A percentile compares a stretch with the other conserved stretches of the same genome.
Evolutionary conservation across 2,113 vertebrate genomes (phyloP).

Genomic region (Dromaius novaehollandiae): DNA sequence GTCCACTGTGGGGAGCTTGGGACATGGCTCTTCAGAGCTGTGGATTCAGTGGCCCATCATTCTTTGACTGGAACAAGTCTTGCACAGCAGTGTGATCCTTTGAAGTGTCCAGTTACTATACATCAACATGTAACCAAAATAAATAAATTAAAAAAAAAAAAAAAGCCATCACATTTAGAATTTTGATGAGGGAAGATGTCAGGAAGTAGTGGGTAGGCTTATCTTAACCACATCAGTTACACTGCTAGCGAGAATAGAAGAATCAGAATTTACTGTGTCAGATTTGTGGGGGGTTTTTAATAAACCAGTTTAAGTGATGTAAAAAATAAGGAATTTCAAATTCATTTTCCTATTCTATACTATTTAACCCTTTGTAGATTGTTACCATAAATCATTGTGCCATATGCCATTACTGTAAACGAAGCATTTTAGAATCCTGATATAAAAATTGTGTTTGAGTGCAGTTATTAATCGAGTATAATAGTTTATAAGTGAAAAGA

Average conservation of each 20-base stretch:
- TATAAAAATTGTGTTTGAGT: neutral
- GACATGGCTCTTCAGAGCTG: neutral
- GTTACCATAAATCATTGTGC: neutral
- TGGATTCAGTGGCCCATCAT: neutral
- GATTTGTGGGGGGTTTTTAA: neutral
- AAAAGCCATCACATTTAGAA: neutral
- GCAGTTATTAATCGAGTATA: neutral
- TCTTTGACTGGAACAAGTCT: neutral
- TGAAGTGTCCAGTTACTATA: neutral
- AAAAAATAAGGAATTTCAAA: neutral
- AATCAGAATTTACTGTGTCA: neutral
- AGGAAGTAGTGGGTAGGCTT: neutral
- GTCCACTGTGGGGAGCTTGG: neutral
- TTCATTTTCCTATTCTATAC: neutral
- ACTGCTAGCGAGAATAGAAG: neutral
- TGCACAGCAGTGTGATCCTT: neutral
- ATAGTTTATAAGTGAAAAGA: neutral
- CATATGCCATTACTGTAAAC: neutral
- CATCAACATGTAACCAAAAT: neutral
- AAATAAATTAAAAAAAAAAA: neutral
- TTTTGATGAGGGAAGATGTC: neutral
- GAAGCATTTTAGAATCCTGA: neutral
- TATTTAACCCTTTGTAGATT: neutral
- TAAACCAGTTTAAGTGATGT: neutral
- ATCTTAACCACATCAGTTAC: neutral